A percentile compares a stretch with the other conserved stretches of the same genome.
These are phyloP conservation scores for Podarcis raffonei DNA, from an alignment of 2,113 vertebrate genomes.

Conservation along the genomic window DNA sequence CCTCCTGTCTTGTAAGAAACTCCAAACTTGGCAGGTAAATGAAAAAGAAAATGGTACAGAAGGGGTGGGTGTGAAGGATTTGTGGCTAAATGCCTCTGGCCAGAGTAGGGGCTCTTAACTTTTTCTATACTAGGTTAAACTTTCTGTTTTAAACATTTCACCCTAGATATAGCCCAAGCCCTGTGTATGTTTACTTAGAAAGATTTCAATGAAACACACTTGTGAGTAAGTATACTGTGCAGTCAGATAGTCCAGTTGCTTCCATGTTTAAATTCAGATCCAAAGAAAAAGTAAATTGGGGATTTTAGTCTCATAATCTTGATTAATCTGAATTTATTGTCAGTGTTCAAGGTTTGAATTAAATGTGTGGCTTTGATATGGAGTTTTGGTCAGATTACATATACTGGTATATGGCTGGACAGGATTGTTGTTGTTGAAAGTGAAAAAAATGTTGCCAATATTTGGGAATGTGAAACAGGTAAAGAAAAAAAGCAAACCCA, in stretches of 20 bases:
- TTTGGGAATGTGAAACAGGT: too few relatives aligned
- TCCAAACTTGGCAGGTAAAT: neutral
- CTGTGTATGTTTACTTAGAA: neutral
- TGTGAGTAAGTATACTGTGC: too few relatives aligned
- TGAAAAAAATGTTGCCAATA: too few relatives aligned
- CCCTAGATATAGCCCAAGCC: neutral
- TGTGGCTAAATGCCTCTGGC: neutral
- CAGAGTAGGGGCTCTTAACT: neutral
- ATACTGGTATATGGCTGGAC: too few relatives aligned
- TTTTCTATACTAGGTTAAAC: neutral
- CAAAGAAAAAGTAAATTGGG: neutral
- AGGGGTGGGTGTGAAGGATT: neutral
- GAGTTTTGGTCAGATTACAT: too few relatives aligned
- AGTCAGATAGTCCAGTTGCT: neutral
- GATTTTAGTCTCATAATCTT: neutral
- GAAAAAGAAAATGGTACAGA: neutral
- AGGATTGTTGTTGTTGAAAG: too few relatives aligned
- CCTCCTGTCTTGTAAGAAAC: conserved; percentile 4
- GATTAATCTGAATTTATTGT: neutral
- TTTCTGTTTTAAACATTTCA: neutral
- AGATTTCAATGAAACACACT: neutral
- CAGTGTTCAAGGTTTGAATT: neutral
- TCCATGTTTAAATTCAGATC: neutral
- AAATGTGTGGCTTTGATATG: too few relatives aligned
- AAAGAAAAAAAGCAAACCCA: too few relatives aligned